phyloP scores from a whole-genome alignment of 2,797 vertebrate species.

The Lagothrix lagotricha region DNA sequence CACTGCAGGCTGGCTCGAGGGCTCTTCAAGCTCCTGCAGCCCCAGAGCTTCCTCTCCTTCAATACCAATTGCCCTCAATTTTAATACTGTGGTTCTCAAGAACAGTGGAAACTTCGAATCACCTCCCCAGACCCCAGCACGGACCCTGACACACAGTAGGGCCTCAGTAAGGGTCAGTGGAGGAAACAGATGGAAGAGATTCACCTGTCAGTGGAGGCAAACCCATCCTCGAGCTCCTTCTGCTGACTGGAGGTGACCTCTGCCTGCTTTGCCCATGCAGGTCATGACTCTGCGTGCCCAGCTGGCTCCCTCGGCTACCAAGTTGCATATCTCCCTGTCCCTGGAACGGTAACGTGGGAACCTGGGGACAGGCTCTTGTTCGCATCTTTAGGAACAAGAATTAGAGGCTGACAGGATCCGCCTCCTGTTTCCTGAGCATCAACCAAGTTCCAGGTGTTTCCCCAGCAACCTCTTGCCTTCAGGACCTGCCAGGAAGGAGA shows the following conservation, averaged over 20 bases:
- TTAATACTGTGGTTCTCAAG: neutral
- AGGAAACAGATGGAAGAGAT: neutral
- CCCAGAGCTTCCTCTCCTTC: too few relatives aligned
- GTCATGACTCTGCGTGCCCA: slow-evolving; percentile 68
- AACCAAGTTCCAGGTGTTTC: neutral
- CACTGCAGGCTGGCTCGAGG: neutral
- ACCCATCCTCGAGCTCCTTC: neutral
- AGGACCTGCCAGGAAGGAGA: neutral
- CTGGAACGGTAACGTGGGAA: slow-evolving; percentile 78
- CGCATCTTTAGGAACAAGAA: neutral
- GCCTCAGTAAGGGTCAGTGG: neutral
- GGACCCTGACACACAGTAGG: neutral
- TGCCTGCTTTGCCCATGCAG: slow-evolving; percentile 63
- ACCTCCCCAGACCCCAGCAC: accelerated
- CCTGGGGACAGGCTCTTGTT: neutral
- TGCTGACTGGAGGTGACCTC: neutral
- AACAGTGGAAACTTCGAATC: neutral
- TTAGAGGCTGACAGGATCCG: neutral
- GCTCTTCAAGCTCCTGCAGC: neutral
- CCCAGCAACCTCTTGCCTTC: neutral
- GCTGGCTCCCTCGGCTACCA: slow-evolving; percentile 24
- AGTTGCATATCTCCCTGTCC: slow-evolving; percentile 68
- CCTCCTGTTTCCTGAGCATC: neutral
- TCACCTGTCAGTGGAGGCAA: neutral
- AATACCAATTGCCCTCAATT: neutral